A percentile compares a stretch with the other conserved stretches of the same genome.
Conservation (phyloP, 1,140 invertebrate species). For the Sarcophaga peregrina region DNA sequence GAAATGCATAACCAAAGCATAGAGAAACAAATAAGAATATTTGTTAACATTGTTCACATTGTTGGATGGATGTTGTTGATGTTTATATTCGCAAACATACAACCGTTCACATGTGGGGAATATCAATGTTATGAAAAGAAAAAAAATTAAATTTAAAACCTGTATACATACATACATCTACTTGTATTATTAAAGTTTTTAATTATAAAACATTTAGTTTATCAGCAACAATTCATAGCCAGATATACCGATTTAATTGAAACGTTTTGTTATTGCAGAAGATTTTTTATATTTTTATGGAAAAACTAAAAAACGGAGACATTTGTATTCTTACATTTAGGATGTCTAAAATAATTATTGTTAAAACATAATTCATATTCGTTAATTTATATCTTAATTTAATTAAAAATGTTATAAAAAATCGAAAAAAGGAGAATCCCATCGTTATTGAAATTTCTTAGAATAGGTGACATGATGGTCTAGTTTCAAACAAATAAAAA, state of each 20-base stretch:
- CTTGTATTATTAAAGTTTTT: constrained; percentile 28
- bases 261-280: background rate
- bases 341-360: too few species aligned
- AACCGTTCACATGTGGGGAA: background rate
- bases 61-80: constrained; percentile 14
- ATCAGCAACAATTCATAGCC: background rate
- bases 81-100: background rate
- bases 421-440: too few species aligned
- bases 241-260: background rate
- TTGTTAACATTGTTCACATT: constrained; percentile 8
- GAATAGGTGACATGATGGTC: too few species aligned
- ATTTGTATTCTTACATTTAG: too few species aligned
- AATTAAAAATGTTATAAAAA: too few species aligned
- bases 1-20: background rate
- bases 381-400: too few species aligned
- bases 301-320: too few species aligned
- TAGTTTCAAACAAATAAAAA: too few species aligned
- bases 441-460: too few species aligned
- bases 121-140: constrained; percentile 1
- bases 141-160: constrained; percentile 2
- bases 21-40: background rate
- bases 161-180: background rate
- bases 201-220: constrained; percentile 2
- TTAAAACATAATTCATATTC: too few species aligned
- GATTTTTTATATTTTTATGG: too few species aligned